These are phyloP conservation scores for Synergus itoensis DNA, from an alignment of 2,888 invertebrate species.

Conservation along the genomic window DNA sequence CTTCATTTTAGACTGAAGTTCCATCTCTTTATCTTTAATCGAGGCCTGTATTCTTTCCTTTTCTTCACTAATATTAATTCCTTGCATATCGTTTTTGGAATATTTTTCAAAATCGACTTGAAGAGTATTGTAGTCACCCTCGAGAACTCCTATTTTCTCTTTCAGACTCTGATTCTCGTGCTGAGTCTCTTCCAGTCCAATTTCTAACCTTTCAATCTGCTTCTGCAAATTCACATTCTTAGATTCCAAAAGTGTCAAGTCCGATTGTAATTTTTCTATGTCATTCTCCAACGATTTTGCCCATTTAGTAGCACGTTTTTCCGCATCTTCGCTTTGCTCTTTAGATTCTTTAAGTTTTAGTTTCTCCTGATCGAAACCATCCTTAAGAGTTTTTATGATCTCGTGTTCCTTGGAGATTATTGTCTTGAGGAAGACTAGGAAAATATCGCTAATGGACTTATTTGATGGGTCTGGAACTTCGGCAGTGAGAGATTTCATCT, in stretches of 20 bases:
- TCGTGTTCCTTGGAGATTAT: constrained; percentile 70
- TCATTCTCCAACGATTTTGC: constrained; percentile 70
- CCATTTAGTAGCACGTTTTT: constrained; percentile 65
- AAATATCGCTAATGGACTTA: constrained; percentile 64
- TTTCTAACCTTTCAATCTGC: constrained; percentile 53
- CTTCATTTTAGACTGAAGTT: constrained; percentile 62
- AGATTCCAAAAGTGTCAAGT: constrained; percentile 62
- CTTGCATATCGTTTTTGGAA: constrained; percentile 47
- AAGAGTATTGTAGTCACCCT: constrained; percentile 63
- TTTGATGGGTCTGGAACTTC: constrained; percentile 49
- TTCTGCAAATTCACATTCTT: constrained; percentile 4
- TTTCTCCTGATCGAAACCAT: constrained; percentile 59
- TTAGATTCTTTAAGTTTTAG: constrained; percentile 64
- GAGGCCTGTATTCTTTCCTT: constrained; percentile 60
- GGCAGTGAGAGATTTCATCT: constrained; percentile 64
- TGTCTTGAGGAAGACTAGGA: constrained; percentile 64
- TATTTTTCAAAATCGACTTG: constrained; percentile 65
- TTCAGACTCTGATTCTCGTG: constrained; percentile 67
- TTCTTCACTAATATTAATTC: constrained; percentile 65
- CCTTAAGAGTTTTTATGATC: constrained; percentile 62
- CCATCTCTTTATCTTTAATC: constrained; percentile 62
- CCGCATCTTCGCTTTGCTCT: constrained; percentile 63
- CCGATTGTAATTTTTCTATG: constrained; percentile 66
- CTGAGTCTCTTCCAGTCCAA: constrained; percentile 61
- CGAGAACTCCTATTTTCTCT: constrained; percentile 63